Base-by-base conservation (phyloP, 2,888 invertebrate species). In the Eupithecia inturbata region DNA sequence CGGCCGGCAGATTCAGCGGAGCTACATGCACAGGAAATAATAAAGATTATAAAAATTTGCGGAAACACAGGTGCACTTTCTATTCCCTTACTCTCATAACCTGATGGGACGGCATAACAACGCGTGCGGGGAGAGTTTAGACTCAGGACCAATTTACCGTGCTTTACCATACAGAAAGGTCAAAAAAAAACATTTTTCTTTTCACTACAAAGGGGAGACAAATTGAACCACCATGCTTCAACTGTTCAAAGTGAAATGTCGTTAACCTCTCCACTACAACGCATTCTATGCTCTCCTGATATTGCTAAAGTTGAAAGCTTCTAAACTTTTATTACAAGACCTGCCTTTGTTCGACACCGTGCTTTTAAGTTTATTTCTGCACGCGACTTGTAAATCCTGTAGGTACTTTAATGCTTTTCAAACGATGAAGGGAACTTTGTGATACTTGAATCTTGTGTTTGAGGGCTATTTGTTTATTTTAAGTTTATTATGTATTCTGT, bases 291-390 rank as follows among this genome's bases (percentile, higher is more conserved):
- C 85, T 88, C 88, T 88, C 84, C 88, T 88, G 85, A 92, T 92
- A 94, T 93, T 92, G 87, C 91, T 75, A 92, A 94, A 94, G 90
- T 93, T 93, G 83, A 33, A 49, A 7, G 69, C 31, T 67, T 33
- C 22, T 75, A 74, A 77, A 91, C 91, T 92, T 91, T 91, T 92
- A 92, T 91, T 88, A 91, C 73, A 83, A 84, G 81, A 75, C 82
- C n/a, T 67, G 79, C 79, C 83, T 91, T 90, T 91, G 91, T 92
- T 90, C 86, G 81, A 83, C 78, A 83, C 81, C 83, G 82, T 73
- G 74, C 76, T 78, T 36, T 73, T 63, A 81, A 64, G 28, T 39
- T 45, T 45, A 57, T 60, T 60, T 22, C 64, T 62, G 63, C 63
- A 64, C 62, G 83, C 84, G 82, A 85, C 85, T 84, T 87, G 84